A percentile compares a stretch with the other conserved stretches of the same genome.
Evolutionary conservation across 1,140 invertebrate genomes (phyloP).

Genomic region (Berghia stephanieae): DNA sequence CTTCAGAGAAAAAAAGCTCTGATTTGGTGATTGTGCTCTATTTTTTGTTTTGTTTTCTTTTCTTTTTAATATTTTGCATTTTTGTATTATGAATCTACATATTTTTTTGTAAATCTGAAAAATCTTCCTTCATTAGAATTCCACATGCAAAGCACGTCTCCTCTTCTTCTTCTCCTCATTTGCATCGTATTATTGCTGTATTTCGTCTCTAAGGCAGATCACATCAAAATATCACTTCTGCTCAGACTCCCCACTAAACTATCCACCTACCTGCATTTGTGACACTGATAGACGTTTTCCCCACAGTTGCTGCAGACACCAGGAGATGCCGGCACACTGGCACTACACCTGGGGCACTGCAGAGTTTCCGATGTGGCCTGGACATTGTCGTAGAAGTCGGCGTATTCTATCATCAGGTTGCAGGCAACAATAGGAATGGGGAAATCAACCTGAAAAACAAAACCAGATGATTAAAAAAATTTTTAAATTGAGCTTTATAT

Average conservation of each 20-base stretch:
- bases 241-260: background rate
- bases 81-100: no score
- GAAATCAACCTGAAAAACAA: conserved; percentile 68
- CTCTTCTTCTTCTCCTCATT: no score
- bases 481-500: no score
- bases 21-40: no score
- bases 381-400: conserved; percentile 94
- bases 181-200: no score
- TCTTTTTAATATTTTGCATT: no score
- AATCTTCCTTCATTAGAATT: no score
- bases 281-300: conserved; percentile 98
- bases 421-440: conserved; percentile 95
- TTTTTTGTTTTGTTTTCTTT: no score
- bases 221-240: background rate
- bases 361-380: conserved; percentile 80
- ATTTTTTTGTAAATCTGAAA: no score
- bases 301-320: conserved; percentile 98
- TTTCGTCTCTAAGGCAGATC: background rate
- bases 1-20: no score
- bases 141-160: no score
- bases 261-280: conserved; percentile 83
- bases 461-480: background rate
- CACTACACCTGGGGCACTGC: conserved; percentile 94
- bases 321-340: conserved; percentile 93
- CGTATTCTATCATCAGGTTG: conserved; percentile 99